phyloP scores from a whole-genome alignment of 2,888 invertebrate species.

The Alsophila aescularia region DNA sequence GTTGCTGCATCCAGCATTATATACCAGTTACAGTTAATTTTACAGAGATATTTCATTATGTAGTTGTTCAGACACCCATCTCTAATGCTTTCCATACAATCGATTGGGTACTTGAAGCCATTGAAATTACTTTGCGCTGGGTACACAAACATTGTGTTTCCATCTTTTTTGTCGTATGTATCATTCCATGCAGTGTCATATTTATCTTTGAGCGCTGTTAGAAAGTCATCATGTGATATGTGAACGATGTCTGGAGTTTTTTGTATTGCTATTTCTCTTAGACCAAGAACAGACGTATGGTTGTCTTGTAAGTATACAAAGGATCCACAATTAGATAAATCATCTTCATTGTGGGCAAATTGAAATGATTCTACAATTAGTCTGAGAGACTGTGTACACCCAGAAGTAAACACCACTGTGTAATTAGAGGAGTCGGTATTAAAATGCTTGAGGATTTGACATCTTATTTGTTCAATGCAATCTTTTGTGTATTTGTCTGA shows the following conservation, averaged over 20 bases:
- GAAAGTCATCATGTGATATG: conserved; percentile 84
- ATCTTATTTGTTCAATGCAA: conserved; percentile 92
- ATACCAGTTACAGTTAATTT: conserved; percentile 85
- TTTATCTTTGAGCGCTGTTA: conserved; percentile 58
- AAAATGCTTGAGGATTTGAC: conserved; percentile 93
- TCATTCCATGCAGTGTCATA: conserved; percentile 38
- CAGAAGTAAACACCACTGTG: conserved; percentile 95
- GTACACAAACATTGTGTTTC: conserved; percentile 88
- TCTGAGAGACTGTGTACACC: conserved; percentile 95
- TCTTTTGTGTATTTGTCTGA: conserved; percentile 93
- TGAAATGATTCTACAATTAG: conserved; percentile 92
- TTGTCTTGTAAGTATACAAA: conserved; percentile 95
- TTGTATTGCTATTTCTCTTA: conserved; percentile 90
- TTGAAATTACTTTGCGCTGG: conserved; percentile 98
- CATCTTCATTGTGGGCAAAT: conserved; percentile 69
- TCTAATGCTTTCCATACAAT: conserved; percentile 87
- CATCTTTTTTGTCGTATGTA: conserved; percentile 50
- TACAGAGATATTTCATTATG: conserved; percentile 63
- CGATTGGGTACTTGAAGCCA: conserved; percentile 94
- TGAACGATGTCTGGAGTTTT: conserved; percentile 83
- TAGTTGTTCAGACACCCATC: conserved; percentile 82
- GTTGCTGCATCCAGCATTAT: conserved; percentile 95
- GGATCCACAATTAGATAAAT: conserved; percentile 75
- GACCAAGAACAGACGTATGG: conserved; percentile 97
- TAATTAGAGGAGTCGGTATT: conserved; percentile 92